Base-by-base conservation (phyloP, 2,797 vertebrate species). In the Atherinosoma microstoma region DNA sequence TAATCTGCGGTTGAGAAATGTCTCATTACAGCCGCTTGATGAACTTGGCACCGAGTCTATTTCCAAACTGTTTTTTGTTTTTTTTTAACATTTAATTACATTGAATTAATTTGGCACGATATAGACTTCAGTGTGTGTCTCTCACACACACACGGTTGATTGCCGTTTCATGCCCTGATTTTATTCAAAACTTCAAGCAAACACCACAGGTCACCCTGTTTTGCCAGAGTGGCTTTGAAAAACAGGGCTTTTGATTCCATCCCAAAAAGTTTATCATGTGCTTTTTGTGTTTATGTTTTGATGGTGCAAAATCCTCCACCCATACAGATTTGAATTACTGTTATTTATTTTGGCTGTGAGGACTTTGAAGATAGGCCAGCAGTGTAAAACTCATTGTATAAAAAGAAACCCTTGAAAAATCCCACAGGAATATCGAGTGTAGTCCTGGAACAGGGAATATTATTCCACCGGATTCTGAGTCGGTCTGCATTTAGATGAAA, bases 321-420 rank as follows among this genome's bases (percentile, higher is more conserved):
- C 27, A 6, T 2, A 13, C 16, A 38, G 32, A 36, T 83, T 70
- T 82, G 66, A 84, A 86, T 86, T 81, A 40, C 40, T 59, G 59
- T 22, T 87, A 78, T 88, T 83, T 85, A 81, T 82, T 79, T 83
- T 57, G 58, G 61, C 35, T 73, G 67, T 3, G 34, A 62, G 57
- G 74, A 78, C 76, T 82, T 86, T 89, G 89, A 86, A 86, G 82
- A 80, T 54, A 56, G 60, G 69, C 84, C 82, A 89, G 87, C 56
- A 32, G 69, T 47, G 45, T 66, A 64, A 79, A 78, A 65, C n/a
- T 64, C 60, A 35, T 72, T 56, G 53, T 49, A 61, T 45, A 42
- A 78, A 64, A 35, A 75, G 40, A 66, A 79, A 67, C 22, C 27
- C 76, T 73, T 75, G 70, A 79, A 86, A 87, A 80, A 64, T 61